phyloP scores from a whole-genome alignment of 2,888 invertebrate species.

The Tinea semifulvella region DNA sequence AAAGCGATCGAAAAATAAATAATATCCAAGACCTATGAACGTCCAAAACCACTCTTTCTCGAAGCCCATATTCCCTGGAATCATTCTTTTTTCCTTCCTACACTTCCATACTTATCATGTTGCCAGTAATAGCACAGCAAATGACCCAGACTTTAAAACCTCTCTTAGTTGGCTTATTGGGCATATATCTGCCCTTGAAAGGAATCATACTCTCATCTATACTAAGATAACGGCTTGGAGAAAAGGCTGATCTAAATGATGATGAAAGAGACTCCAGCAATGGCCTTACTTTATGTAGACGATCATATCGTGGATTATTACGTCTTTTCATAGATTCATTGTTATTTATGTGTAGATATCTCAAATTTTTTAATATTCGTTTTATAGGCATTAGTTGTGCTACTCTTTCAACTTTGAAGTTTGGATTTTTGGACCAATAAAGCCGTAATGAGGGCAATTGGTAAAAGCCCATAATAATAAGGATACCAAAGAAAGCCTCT shows the following conservation, averaged over 20 bases:
- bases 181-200: not conserved
- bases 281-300: not conserved
- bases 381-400: not conserved
- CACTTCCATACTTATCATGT: not conserved
- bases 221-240: not conserved
- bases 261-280: not conserved
- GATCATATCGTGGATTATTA: not conserved
- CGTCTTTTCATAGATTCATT: not conserved
- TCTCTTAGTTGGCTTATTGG: not conserved
- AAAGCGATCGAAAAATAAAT: not conserved
- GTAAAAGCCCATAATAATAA: conserved; percentile 5
- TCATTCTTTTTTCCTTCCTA: not conserved
- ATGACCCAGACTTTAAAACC: conserved; percentile 3
- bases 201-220: conserved; percentile 3
- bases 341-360: not conserved
- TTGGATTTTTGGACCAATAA: conserved; percentile 3
- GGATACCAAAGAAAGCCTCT: not conserved
- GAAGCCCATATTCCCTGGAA: not conserved
- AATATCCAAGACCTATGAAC: not conserved
- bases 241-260: not conserved
- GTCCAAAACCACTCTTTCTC: not conserved
- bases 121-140: not conserved
- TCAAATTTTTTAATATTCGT: not conserved
- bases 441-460: not conserved
- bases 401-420: not conserved